These are phyloP conservation scores for Anableps anableps DNA, from an alignment of 2,797 vertebrate species.

Conservation along the genomic window DNA sequence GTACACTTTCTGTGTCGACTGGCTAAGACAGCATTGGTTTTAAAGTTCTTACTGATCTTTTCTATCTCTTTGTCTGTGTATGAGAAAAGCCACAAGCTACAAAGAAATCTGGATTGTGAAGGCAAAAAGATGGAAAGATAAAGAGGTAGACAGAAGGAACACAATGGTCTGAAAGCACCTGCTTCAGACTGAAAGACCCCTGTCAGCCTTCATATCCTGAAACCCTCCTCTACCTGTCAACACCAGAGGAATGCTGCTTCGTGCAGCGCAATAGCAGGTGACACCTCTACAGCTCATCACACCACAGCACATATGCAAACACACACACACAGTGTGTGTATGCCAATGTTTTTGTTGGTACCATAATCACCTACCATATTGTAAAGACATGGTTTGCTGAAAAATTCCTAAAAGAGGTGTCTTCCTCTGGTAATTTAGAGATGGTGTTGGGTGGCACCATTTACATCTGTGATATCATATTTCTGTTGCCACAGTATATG, in stretches of 20 bases:
- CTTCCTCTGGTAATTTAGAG: neutral
- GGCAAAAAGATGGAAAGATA: conserved; percentile 28
- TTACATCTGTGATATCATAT: neutral
- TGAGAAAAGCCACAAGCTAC: neutral
- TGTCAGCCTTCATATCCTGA: conserved; percentile 51
- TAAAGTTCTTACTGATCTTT: neutral
- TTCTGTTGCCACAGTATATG: conserved; percentile 12
- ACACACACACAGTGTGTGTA: conserved; percentile 5
- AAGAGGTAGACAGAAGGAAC: conserved; percentile 27
- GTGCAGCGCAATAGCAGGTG: conserved; percentile 47
- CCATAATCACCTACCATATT: conserved; percentile 1
- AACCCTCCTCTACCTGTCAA: conserved; percentile 59
- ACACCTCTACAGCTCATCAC: conserved; percentile 49
- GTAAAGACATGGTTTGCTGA: neutral
- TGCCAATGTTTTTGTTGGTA: conserved; percentile 19
- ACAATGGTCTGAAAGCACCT: conserved; percentile 62
- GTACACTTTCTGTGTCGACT: neutral
- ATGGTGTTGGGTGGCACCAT: neutral
- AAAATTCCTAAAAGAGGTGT: neutral
- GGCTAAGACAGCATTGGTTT: neutral
- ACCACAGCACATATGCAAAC: conserved; percentile 27
- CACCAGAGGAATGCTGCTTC: conserved; percentile 43
- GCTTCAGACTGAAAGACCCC: conserved; percentile 57
- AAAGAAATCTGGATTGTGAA: neutral
- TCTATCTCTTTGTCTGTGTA: conserved; percentile 8